These are phyloP conservation scores for Menidia menidia DNA, from an alignment of 2,797 vertebrate genomes.

Conservation along the genomic window DNA sequence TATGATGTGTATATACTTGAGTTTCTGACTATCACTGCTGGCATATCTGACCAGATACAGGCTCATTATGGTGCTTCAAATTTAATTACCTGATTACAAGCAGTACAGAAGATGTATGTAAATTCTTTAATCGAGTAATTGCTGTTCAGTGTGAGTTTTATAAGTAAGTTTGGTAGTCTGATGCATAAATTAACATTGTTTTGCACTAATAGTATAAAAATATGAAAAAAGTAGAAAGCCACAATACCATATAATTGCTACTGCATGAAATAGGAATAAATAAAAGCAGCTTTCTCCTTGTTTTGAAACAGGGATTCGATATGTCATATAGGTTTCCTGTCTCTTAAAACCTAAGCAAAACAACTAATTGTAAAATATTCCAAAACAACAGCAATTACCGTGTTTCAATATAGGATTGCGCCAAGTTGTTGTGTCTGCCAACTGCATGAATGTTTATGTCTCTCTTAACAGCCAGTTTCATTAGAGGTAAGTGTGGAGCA, in stretches of 20 bases:
- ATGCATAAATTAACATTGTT: not conserved
- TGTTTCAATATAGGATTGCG: constrained; percentile 11
- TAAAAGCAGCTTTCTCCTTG: not conserved
- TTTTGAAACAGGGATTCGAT: not conserved
- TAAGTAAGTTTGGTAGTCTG: not conserved
- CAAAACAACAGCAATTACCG: constrained; percentile 16
- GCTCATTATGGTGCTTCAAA: constrained; percentile 18
- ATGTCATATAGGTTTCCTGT: not conserved
- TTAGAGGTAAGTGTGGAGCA: constrained; percentile 45
- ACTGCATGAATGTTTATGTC: constrained; percentile 57
- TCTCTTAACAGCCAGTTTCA: constrained; percentile 51
- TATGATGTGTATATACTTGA: constrained; percentile 28
- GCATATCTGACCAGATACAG: constrained; percentile 7
- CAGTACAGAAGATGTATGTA: constrained; percentile 7
- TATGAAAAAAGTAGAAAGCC: not conserved
- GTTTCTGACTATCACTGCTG: not conserved
- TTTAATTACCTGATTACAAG: constrained; percentile 19
- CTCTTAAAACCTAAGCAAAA: constrained; percentile 8
- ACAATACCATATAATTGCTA: not conserved
- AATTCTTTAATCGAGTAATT: constrained; percentile 17
- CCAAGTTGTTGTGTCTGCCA: constrained; percentile 27
- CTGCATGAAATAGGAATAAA: not conserved
- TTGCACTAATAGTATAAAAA: not conserved
- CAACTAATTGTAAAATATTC: not conserved
- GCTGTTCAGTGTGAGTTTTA: constrained; percentile 8